Conservation (phyloP, 2,113 vertebrate genomes). For the Galeopterus variegatus region DNA sequence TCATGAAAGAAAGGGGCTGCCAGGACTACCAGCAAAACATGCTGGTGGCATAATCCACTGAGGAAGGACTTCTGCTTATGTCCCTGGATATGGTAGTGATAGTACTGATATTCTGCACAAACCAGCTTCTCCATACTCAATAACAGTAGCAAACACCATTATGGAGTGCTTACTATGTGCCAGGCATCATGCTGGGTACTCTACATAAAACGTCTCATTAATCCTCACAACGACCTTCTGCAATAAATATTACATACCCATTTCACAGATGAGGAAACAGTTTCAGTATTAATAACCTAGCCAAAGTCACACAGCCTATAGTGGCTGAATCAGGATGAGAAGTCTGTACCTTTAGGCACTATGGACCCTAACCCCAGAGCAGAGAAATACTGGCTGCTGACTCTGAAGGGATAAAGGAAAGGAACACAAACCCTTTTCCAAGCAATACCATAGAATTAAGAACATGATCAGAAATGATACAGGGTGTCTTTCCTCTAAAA, state of each 20-base stretch:
- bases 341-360: background rate
- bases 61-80: background rate
- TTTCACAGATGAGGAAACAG: background rate
- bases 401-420: background rate
- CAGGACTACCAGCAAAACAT: background rate
- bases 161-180: background rate
- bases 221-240: background rate
- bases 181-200: background rate
- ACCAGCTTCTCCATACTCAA: background rate
- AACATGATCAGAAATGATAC: background rate
- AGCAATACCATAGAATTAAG: background rate
- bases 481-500: background rate
- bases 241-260: background rate
- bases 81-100: background rate
- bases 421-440: background rate
- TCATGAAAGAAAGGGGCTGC: conserved; percentile 20
- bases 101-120: background rate
- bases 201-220: background rate
- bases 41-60: background rate
- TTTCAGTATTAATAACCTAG: background rate
- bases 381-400: background rate
- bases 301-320: background rate
- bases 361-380: background rate
- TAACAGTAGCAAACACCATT: background rate
- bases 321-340: background rate